Evolutionary conservation across 2,888 invertebrate species (phyloP), one percentile per base, ranked within the genome.

Genomic region (Catocala nupta): DNA sequence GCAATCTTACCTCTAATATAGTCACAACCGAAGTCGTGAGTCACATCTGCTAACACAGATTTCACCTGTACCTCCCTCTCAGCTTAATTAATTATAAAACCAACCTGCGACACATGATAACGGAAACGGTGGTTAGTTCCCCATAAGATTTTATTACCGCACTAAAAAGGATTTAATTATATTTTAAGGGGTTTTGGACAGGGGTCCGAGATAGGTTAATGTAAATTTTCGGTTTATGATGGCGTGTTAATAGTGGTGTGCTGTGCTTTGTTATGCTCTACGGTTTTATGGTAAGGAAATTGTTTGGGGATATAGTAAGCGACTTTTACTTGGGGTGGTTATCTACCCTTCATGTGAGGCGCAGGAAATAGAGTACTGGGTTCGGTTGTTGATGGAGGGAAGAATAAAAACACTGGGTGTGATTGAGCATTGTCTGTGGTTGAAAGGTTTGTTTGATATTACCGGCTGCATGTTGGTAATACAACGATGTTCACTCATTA

Each of bases 91-190:
- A 84, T 84, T 81, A 81, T 78, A n/a, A 64, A 77, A 73, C 68
- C 60, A 59, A 75, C 80, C 78, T 77, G 80, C 73, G 73, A 80
- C 80, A 81, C 71, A 61, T 75, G 83, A 83, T 83, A 84, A 81
- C 77, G 77, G 77, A 75, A 75, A 70, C 71, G 66, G 67, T 70
- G 78, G 77, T 81, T 78, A 77, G 77, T 78, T 79, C 70, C 75
- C 81, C 73, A 78, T 73, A 77, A 70, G 75, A 69, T 79, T 80
- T 80, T 77, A 78, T 76, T 68, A 73, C 60, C 57, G 62, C 68
- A 71, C 68, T 81, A 77, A 82, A 81, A 81, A 77, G 78, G 78
- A 75, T 81, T 80, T 78, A 77, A 82, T 82, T 82, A 81, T 77
- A 65, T 74, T 78, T 64, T 57, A 76, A 74, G 80, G 77, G 25